A percentile compares a stretch with the other conserved stretches of the same genome.
These are phyloP conservation scores for Stichopus horrens DNA, from an alignment of 53 echinoderm and acorn worm genomes.

Conservation along the genomic window DNA sequence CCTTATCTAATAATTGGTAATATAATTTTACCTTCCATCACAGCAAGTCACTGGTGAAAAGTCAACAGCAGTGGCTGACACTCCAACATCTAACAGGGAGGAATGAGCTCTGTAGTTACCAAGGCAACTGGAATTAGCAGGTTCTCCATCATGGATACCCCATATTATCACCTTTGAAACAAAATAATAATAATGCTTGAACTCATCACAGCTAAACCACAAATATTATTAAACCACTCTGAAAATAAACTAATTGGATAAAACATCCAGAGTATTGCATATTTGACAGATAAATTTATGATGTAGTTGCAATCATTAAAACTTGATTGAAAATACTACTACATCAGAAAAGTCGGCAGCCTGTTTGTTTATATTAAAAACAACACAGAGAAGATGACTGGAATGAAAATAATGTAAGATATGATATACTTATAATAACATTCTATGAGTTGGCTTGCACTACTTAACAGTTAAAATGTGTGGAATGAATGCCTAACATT, in stretches of 20 bases:
- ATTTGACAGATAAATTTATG: no score
- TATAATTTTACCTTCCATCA: slow-evolving; percentile 61
- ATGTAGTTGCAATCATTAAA: no score
- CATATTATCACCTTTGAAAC: slow-evolving; percentile 80
- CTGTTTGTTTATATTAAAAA: no score
- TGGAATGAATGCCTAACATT: no score
- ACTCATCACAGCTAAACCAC: not conserved
- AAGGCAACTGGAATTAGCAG: slow-evolving; percentile 34
- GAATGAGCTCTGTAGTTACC: slow-evolving; percentile 74
- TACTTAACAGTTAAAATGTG: no score
- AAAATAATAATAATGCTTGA: not conserved
- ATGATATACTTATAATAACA: no score
- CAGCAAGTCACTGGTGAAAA: slow-evolving; percentile 64
- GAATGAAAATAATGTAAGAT: no score
- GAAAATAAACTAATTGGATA: not conserved
- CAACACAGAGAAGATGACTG: no score
- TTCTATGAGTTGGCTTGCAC: no score
- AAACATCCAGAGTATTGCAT: no score
- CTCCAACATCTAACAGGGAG: slow-evolving; percentile 63
- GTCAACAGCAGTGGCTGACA: slow-evolving; percentile 85
- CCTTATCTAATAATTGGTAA: not conserved
- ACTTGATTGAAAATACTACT: no score
- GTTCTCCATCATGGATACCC: slow-evolving; percentile 57
- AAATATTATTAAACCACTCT: not conserved
- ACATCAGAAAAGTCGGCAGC: no score